These are phyloP conservation scores for Plecturocebus donacophilus DNA, from an alignment of 2,113 vertebrate genomes.

Conservation along the genomic window DNA sequence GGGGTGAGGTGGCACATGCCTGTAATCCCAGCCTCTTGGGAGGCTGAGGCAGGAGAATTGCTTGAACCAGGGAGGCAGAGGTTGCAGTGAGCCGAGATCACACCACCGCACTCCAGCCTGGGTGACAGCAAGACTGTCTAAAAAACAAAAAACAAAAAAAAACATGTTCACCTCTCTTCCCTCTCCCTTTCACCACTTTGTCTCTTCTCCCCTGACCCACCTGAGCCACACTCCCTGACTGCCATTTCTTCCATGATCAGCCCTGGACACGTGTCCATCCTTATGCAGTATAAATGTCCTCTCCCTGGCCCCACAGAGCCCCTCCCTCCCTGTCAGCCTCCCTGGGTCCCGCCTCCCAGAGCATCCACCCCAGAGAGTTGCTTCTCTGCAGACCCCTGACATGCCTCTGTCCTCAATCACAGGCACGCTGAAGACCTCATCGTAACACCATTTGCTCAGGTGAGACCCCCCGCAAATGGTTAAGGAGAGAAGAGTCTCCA, in stretches of 20 bases:
- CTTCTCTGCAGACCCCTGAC: constrained; percentile 25
- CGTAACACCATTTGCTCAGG: constrained; percentile 97
- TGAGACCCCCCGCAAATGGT: constrained; percentile 69
- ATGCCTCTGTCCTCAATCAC: constrained; percentile 36
- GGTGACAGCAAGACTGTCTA: too few species aligned
- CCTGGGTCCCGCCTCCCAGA: not conserved
- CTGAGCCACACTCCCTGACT: not conserved
- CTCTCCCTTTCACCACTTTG: too few species aligned
- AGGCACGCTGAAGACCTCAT: constrained; percentile 96
- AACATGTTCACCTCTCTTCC: not conserved
- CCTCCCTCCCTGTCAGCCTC: not conserved
- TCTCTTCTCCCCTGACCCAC: not conserved
- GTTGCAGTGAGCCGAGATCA: too few species aligned
- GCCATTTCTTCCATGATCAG: not conserved
- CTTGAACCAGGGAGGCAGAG: too few species aligned
- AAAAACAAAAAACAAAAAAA: too few species aligned
- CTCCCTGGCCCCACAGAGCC: not conserved
- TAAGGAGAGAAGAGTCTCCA: not conserved
- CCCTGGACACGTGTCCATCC: not conserved
- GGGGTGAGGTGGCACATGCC: too few species aligned
- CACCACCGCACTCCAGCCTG: too few species aligned
- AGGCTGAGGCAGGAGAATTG: too few species aligned
- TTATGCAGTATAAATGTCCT: not conserved
- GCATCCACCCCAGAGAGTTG: not conserved
- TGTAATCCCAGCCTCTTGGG: too few species aligned